phyloP scores from a whole-genome alignment of 2,797 vertebrate species.

The Pithecia hirsuta region DNA sequence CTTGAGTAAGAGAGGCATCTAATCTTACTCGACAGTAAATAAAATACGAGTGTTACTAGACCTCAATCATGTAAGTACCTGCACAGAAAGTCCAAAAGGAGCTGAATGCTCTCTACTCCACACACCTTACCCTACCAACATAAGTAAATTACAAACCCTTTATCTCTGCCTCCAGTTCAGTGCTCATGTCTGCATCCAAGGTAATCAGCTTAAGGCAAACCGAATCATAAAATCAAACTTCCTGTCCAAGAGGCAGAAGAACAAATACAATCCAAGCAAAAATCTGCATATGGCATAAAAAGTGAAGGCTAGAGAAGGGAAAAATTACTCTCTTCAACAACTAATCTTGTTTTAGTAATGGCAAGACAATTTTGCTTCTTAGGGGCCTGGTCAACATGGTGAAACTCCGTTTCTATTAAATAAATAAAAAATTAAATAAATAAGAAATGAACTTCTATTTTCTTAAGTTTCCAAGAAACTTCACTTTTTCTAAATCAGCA shows the following conservation, averaged over 20 bases:
- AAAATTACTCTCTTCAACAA: neutral
- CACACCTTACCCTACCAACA: neutral
- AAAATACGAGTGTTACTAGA: neutral
- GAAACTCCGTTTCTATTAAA: neutral
- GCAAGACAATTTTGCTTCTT: neutral
- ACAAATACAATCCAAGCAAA: neutral
- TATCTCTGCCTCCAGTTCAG: constrained; percentile 15
- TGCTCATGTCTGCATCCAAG: neutral
- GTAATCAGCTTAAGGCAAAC: constrained; percentile 63
- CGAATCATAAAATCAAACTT: constrained; percentile 50
- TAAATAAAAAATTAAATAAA: neutral
- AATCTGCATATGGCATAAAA: neutral
- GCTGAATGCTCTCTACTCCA: neutral
- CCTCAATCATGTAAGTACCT: neutral
- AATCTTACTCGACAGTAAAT: neutral
- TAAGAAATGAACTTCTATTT: constrained; percentile 43
- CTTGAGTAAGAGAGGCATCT: neutral
- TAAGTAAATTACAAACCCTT: neutral
- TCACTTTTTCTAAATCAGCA: neutral
- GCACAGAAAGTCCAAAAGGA: neutral
- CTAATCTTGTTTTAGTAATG: neutral
- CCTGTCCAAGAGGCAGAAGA: constrained; percentile 8
- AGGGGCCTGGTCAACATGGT: neutral
- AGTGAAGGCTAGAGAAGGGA: neutral
- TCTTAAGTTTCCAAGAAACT: neutral